Evolutionary conservation across 2,797 vertebrate species (phyloP).

Genomic region (Lacerta viridis): DNA sequence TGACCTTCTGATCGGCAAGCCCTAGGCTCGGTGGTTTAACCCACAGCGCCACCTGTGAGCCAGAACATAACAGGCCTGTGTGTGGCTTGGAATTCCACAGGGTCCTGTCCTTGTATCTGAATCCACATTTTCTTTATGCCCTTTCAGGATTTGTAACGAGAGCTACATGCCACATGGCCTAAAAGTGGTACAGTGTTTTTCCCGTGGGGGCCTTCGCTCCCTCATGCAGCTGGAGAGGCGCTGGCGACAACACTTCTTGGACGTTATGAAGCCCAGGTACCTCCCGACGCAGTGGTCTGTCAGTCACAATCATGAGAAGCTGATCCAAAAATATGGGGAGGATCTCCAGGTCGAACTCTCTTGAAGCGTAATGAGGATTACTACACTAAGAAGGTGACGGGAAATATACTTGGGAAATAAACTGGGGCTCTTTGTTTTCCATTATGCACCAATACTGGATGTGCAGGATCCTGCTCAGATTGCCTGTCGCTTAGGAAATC

Average conservation of each 20-base stretch:
- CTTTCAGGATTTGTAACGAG: slow-evolving; percentile 92
- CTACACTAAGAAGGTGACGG: background rate
- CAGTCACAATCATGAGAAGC: slow-evolving; percentile 94
- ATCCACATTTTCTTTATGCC: slow-evolving; percentile 66
- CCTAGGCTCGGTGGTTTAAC: too few species aligned
- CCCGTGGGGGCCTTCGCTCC: slow-evolving; percentile 85
- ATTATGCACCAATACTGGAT: background rate
- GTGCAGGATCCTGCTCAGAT: background rate
- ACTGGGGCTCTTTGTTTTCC: background rate
- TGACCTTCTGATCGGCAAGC: too few species aligned
- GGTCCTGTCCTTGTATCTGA: background rate
- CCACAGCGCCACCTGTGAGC: too few species aligned
- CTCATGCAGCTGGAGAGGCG: slow-evolving; percentile 94
- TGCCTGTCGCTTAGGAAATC: background rate
- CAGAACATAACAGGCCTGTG: background rate
- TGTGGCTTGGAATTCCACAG: slow-evolving; percentile 23
- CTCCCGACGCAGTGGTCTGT: slow-evolving; percentile 95
- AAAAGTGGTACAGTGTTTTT: slow-evolving; percentile 91
- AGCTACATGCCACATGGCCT: slow-evolving; percentile 93
- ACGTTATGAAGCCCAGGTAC: slow-evolving; percentile 90
- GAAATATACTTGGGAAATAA: slow-evolving; percentile 34
- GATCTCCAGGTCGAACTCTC: slow-evolving; percentile 87
- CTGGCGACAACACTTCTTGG: slow-evolving; percentile 97
- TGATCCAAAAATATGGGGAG: slow-evolving; percentile 91
- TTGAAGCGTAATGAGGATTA: slow-evolving; percentile 48